Evolutionary conservation across 2,888 invertebrate species (phyloP), one percentile per base, ranked within the genome.

Genomic region (Nephrotoma guestfalica): DNA sequence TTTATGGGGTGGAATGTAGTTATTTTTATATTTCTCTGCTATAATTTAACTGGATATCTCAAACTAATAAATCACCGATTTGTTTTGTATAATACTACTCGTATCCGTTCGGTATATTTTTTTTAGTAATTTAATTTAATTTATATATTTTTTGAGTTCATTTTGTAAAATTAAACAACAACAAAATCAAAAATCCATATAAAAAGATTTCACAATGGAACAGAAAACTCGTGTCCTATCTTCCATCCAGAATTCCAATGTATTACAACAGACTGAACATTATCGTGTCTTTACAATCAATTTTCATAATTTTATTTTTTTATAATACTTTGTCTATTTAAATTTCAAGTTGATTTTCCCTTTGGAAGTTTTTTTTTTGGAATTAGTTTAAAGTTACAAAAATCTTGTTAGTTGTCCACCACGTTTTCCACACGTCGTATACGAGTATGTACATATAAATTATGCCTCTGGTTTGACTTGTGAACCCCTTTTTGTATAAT

Each of bases 1-100:
- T 84, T 84, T 84, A 84, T 84, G 84, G 84, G 84, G 84, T 84
- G 84, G 84, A 84, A 84, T 84, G 41, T 84, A 41, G n/a, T 84
- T 41, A 84, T 84, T 84, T 84, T 15, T 71, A 71, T 71, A 30
- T 71, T 71, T 71, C 71, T 71, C 4, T 71, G 30, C 71, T 4
- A 71, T 71, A 71, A 71, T 71, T 71, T 71, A 71, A 71, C 71
- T 71, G 9, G 18, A 71, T 71, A 71, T 71, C 71, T 71, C 71
- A 30, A 71, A 71, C 30, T 71, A 71, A 71, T 71, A 71, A 71
- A 71, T 71, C 71, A 71, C 71, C 30, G 71, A 71, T 71, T 71
- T 71, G 71, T 71, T 71, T 71, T 71, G 71, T 71, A 30, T 30
- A 71, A 30, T 71, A 71, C 71, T 71, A 18, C 9, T 13, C 13